phyloP scores from a whole-genome alignment of 2,113 vertebrate species.

The Oplegnathus fasciatus region DNA sequence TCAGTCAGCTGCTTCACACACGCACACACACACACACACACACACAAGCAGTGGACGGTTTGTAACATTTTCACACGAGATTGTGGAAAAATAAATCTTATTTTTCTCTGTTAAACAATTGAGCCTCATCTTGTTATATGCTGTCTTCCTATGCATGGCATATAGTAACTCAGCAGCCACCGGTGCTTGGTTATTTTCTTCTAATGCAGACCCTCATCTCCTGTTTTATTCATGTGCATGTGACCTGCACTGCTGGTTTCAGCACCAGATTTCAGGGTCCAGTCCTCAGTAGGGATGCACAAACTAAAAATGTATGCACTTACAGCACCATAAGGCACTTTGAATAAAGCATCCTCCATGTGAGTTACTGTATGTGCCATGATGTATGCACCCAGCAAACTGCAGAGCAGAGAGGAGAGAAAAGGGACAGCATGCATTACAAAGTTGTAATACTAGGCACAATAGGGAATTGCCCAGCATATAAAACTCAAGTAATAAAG shows the following conservation, averaged over 20 bases:
- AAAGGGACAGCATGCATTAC: neutral
- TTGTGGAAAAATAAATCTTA: neutral
- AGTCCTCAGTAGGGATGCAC: neutral
- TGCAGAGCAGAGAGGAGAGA: neutral
- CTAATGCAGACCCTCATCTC: neutral
- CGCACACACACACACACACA: slow-evolving; percentile 12
- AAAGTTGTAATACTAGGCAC: neutral
- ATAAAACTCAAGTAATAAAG: neutral
- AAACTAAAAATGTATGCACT: neutral
- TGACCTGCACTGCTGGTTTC: neutral
- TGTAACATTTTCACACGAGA: neutral
- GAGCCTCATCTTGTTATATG: neutral
- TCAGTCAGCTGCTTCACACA: neutral
- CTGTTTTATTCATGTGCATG: slow-evolving; percentile 21
- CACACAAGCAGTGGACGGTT: neutral
- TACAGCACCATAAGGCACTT: neutral
- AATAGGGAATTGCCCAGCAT: neutral
- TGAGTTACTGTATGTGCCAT: neutral
- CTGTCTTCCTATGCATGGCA: neutral
- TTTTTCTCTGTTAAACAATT: neutral
- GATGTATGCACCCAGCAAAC: neutral
- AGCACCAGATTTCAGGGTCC: neutral
- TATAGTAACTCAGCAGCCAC: neutral
- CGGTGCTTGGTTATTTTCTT: neutral
- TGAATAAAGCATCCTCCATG: neutral